These are phyloP conservation scores for Adelognathus sp. DNA, from an alignment of 2,888 invertebrate genomes.

Conservation along the genomic window DNA sequence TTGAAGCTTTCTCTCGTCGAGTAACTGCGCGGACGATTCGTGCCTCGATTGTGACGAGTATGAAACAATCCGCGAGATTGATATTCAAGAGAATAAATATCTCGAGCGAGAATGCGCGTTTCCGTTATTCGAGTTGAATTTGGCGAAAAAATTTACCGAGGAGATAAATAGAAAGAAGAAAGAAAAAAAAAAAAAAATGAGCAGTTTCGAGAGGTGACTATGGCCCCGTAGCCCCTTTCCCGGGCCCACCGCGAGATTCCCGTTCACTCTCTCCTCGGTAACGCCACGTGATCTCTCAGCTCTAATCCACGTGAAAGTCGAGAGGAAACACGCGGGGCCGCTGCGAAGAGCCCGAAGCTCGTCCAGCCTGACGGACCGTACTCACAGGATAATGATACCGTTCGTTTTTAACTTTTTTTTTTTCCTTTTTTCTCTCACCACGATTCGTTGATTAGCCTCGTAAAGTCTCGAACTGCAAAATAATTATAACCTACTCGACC, in stretches of 20 bases:
- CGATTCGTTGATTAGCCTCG: not conserved
- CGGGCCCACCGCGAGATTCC: constrained; percentile 13
- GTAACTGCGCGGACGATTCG: not conserved
- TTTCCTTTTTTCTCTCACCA: not conserved
- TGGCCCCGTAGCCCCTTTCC: constrained; percentile 35
- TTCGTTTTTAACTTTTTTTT: too few relatives aligned
- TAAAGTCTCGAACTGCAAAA: not conserved
- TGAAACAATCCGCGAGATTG: not conserved
- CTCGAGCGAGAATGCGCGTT: not conserved
- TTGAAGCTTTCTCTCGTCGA: constrained; percentile 48
- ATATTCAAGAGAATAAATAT: not conserved
- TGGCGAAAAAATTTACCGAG: not conserved
- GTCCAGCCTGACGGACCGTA: not conserved
- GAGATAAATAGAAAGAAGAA: not conserved
- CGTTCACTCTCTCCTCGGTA: constrained; percentile 65
- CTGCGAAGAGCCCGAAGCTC: constrained; percentile 10
- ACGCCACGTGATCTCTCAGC: constrained; percentile 64
- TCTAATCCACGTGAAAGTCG: constrained; percentile 76
- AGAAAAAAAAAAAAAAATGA: constrained; percentile 2
- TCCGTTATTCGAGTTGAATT: not conserved
- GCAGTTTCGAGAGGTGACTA: not conserved
- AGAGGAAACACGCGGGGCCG: constrained; percentile 58
- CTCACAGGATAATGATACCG: not conserved
- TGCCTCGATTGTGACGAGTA: not conserved
- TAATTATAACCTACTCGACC: not conserved